phyloP scores from a whole-genome alignment of 2,113 vertebrate genomes.

The Eptesicus fuscus region DNA sequence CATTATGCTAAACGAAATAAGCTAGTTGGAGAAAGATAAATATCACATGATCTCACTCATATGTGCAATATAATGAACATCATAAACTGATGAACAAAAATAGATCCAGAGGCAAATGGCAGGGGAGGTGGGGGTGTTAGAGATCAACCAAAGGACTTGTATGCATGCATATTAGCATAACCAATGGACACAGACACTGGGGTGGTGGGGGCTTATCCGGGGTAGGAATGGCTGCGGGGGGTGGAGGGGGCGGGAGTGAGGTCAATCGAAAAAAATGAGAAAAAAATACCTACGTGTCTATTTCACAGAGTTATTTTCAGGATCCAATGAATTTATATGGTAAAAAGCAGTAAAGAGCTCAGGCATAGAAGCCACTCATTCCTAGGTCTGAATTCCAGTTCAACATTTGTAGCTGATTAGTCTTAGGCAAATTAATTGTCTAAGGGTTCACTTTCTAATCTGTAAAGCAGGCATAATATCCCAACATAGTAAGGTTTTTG shows the following conservation, averaged over 20 bases:
- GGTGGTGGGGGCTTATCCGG: too few relatives aligned
- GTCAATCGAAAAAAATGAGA: not conserved
- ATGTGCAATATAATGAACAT: too few relatives aligned
- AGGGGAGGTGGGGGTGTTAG: too few relatives aligned
- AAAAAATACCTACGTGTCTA: not conserved
- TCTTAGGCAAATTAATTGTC: not conserved
- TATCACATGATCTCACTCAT: too few relatives aligned
- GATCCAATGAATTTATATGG: not conserved
- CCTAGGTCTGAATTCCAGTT: not conserved
- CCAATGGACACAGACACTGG: too few relatives aligned
- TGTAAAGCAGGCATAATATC: not conserved
- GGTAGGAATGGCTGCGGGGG: too few relatives aligned
- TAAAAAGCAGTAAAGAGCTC: not conserved
- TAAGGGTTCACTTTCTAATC: not conserved
- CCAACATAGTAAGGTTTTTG: not conserved
- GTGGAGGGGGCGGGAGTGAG: fast-evolving
- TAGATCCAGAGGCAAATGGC: too few relatives aligned
- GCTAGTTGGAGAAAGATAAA: too few relatives aligned
- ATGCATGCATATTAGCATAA: too few relatives aligned
- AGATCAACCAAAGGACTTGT: too few relatives aligned
- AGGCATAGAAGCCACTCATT: not conserved
- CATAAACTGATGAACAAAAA: too few relatives aligned
- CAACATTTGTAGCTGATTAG: not conserved
- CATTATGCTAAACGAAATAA: too few relatives aligned
- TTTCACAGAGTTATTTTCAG: not conserved